Evolutionary conservation across 1,140 invertebrate species (phyloP).

Genomic region (Saxidomus purpurata): DNA sequence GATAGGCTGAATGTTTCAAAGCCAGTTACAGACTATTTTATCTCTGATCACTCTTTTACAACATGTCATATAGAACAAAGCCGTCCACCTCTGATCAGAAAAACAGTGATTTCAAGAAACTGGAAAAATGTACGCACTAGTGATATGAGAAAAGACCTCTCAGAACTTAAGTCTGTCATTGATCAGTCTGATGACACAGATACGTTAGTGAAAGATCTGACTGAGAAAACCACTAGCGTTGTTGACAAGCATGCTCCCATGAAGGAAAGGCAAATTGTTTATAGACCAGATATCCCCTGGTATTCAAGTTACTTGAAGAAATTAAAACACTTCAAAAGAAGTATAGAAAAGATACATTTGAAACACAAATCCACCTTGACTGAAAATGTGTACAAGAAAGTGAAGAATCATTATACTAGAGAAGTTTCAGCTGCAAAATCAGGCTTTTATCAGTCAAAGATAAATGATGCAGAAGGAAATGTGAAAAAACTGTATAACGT

Average conservation of each 20-base stretch:
- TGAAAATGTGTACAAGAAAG: slow-evolving; percentile 27
- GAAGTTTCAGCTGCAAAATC: not conserved
- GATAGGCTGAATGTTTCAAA: slow-evolving; percentile 7
- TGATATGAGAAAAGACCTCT: not conserved
- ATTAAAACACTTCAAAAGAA: slow-evolving; percentile 23
- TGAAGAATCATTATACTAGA: not conserved
- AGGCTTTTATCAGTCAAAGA: slow-evolving; percentile 19
- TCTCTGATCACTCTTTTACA: slow-evolving; percentile 44
- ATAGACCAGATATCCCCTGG: slow-evolving; percentile 38
- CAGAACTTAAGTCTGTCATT: not conserved
- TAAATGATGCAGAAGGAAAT: slow-evolving; percentile 38
- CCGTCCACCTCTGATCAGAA: not conserved
- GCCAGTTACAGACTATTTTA: slow-evolving; percentile 17
- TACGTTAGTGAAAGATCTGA: not conserved
- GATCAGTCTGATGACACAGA: not conserved
- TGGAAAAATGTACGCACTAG: slow-evolving; percentile 1
- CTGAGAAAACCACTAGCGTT: not conserved
- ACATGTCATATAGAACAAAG: slow-evolving; percentile 21
- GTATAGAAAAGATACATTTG: slow-evolving; percentile 11
- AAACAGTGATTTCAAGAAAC: not conserved
- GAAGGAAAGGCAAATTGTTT: not conserved
- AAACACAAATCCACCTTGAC: slow-evolving; percentile 23
- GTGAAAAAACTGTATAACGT: slow-evolving; percentile 44
- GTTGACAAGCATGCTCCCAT: slow-evolving; percentile 24
- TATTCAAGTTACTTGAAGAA: slow-evolving; percentile 33